These are phyloP conservation scores for Lycodopsis pacificus DNA, from an alignment of 2,797 vertebrate species.

Conservation along the genomic window DNA sequence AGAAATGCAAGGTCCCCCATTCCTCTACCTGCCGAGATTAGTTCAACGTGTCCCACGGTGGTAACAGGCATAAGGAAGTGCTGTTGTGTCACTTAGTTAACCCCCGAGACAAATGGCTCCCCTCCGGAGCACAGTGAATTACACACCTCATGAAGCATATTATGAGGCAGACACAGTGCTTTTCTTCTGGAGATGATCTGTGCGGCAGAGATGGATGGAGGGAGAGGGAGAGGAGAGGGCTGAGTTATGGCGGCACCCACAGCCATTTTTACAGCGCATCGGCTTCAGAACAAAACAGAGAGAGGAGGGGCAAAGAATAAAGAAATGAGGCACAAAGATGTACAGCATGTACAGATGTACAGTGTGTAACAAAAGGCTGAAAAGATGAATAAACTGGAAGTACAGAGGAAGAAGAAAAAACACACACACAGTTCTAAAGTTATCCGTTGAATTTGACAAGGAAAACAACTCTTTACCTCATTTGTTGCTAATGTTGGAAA, in stretches of 20 bases:
- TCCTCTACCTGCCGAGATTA: slow-evolving; percentile 77
- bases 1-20: slow-evolving; percentile 50
- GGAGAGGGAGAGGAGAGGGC: slow-evolving; percentile 73
- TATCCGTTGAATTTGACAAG: slow-evolving; percentile 73
- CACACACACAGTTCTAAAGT: slow-evolving; percentile 46
- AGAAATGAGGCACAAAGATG: slow-evolving; percentile 49
- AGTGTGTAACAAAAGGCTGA: slow-evolving; percentile 49
- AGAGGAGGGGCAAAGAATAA: slow-evolving; percentile 44
- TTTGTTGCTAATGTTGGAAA: slow-evolving; percentile 79
- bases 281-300: slow-evolving; percentile 54
- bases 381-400: slow-evolving; percentile 56
- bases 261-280: slow-evolving; percentile 80
- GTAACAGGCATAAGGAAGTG: slow-evolving; percentile 87
- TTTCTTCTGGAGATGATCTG: slow-evolving; percentile 90
- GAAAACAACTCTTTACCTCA: slow-evolving; percentile 79
- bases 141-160: slow-evolving; percentile 94
- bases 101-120: slow-evolving; percentile 90
- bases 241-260: slow-evolving; percentile 86
- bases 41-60: slow-evolving; percentile 81
- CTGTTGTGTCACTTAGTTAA: slow-evolving; percentile 93
- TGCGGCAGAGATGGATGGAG: slow-evolving; percentile 83
- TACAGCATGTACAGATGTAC: too few relatives aligned
- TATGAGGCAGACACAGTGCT: slow-evolving; percentile 89
- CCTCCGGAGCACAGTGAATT: slow-evolving; percentile 90
- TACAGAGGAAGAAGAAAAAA: slow-evolving; percentile 42